phyloP scores from a whole-genome alignment of 2,888 invertebrate genomes.

The Caenorhabditis doughertyi region DNA sequence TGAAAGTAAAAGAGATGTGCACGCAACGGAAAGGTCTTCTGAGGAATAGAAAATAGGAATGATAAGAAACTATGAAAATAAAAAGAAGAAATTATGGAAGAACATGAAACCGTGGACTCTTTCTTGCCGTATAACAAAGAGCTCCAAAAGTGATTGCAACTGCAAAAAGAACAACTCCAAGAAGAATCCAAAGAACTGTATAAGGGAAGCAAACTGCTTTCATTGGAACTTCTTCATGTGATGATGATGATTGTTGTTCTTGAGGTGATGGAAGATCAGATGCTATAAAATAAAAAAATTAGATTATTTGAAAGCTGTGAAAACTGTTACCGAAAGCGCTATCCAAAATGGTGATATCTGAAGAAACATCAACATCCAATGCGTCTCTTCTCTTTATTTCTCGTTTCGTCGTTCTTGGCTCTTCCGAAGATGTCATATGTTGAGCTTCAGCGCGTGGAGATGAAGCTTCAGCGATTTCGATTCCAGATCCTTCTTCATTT shows the following conservation, averaged over 20 bases:
- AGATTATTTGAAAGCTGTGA: neutral
- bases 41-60: constrained; percentile 32
- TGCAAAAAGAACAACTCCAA: constrained; percentile 69
- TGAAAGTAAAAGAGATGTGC: constrained; percentile 33
- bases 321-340: constrained; percentile 76
- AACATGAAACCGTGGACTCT: constrained; percentile 69
- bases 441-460: constrained; percentile 40
- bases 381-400: constrained; percentile 72
- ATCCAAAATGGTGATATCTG: constrained; percentile 81
- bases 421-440: constrained; percentile 54
- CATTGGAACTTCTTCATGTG: constrained; percentile 36
- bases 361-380: constrained; percentile 80
- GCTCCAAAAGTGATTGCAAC: constrained; percentile 68
- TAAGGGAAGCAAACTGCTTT: constrained; percentile 70
- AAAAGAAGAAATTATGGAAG: constrained; percentile 33
- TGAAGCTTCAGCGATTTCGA: constrained; percentile 32
- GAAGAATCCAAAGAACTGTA: constrained; percentile 69
- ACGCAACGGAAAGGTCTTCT: constrained; percentile 62
- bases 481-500: constrained; percentile 55
- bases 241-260: constrained; percentile 56
- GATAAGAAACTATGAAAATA: neutral
- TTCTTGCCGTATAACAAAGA: constrained; percentile 67
- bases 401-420: constrained; percentile 54
- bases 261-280: constrained; percentile 58
- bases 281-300: constrained; percentile 41